Conservation (phyloP, 1,140 invertebrate species). For the Lepidurus packardi region DNA sequence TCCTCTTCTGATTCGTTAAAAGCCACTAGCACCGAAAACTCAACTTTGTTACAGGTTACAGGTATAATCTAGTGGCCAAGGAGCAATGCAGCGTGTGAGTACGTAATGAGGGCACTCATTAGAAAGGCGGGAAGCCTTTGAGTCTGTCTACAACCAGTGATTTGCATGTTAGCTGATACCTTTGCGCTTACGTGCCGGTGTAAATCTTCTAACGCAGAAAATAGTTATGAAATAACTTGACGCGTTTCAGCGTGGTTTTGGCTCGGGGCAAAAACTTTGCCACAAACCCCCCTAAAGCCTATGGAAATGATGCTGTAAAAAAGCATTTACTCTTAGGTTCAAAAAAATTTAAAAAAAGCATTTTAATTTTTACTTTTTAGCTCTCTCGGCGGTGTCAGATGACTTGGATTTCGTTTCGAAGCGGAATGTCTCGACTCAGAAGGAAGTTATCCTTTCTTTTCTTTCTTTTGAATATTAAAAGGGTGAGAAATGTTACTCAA, state of each 20-base stretch:
- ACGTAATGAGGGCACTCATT: conserved; percentile 21
- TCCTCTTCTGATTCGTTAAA: neutral
- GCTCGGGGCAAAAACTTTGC: neutral
- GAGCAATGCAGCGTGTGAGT: conserved; percentile 8
- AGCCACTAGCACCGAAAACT: neutral
- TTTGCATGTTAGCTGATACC: conserved; percentile 18
- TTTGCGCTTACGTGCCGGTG: neutral
- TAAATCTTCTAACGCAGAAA: neutral
- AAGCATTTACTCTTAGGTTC: no score
- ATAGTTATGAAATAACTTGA: conserved; percentile 4
- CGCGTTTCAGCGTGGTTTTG: neutral
- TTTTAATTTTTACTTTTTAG: no score
- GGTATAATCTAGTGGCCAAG: neutral
- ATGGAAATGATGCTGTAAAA: neutral
- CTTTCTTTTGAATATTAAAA: neutral
- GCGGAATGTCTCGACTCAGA: no score
- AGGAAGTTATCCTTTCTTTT: no score
- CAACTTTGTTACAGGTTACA: neutral
- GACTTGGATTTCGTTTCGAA: no score
- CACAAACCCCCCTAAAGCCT: neutral
- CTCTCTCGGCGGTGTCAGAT: no score
- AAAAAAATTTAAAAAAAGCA: no score
- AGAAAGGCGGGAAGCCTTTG: conserved; percentile 20
- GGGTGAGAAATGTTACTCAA: neutral
- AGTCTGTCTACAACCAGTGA: conserved; percentile 10